Evolutionary conservation across 1,140 invertebrate species (phyloP).

Genomic region (Schlechtendalia chinensis): DNA sequence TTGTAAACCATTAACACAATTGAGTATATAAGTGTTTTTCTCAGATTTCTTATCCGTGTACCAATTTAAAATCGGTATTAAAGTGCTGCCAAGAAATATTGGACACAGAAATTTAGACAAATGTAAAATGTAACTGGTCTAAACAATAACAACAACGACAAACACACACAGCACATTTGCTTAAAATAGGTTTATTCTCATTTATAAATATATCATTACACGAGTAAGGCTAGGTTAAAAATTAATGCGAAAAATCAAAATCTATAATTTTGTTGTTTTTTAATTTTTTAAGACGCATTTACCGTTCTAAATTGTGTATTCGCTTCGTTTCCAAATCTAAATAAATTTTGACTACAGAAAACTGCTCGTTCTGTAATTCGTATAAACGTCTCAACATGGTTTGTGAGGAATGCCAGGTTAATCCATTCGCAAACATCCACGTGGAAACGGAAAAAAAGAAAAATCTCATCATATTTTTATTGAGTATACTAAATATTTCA

Average conservation of each 20-base stretch:
- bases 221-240: neutral
- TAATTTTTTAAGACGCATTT: neutral
- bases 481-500: neutral
- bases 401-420: neutral
- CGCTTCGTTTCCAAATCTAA: neutral
- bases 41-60: neutral
- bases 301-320: neutral
- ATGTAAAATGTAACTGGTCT: neutral
- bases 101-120: neutral
- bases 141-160: neutral
- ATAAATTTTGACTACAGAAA: neutral
- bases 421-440: neutral
- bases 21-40: neutral
- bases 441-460: neutral
- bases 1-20: neutral
- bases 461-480: slow-evolving; percentile 1
- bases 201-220: neutral
- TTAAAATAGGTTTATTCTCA: neutral
- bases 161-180: neutral
- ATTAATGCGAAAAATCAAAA: neutral
- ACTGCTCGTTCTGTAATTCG: neutral
- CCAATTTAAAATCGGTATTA: neutral
- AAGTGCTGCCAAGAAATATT: neutral
- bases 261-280: neutral
- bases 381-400: neutral